phyloP scores from a whole-genome alignment of 2,888 invertebrate species.

The Stictocephala bisonia region DNA sequence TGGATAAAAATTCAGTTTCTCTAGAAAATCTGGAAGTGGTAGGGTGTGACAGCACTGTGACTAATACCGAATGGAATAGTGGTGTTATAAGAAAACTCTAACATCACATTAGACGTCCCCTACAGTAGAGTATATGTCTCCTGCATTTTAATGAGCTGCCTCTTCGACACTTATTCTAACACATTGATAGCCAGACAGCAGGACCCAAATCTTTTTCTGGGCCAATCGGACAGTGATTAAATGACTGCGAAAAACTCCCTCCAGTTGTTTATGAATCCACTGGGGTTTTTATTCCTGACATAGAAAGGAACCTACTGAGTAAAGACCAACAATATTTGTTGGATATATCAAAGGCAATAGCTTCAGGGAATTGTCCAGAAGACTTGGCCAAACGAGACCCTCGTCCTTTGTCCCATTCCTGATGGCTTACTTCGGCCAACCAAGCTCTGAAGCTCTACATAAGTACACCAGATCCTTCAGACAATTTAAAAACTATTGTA shows the following conservation, averaged over 20 bases:
- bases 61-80: constrained; percentile 41
- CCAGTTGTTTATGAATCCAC: constrained; percentile 3
- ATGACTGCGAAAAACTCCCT: constrained; percentile 26
- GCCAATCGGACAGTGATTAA: constrained; percentile 5
- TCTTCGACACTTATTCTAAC: constrained; percentile 1
- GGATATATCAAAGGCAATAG: constrained; percentile 20
- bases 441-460: constrained; percentile 5
- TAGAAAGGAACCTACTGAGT: constrained; percentile 8
- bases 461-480: not conserved
- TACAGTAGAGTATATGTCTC: constrained; percentile 38
- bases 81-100: constrained; percentile 21
- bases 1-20: too few relatives aligned
- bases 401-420: constrained; percentile 25
- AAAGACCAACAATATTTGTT: constrained; percentile 41
- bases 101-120: constrained; percentile 6
- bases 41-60: constrained; percentile 39
- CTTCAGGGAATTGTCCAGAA: constrained; percentile 10
- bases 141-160: constrained; percentile 41
- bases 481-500: constrained; percentile 54
- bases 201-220: constrained; percentile 22
- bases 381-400: constrained; percentile 33
- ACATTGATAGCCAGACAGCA: constrained; percentile 17
- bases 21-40: constrained; percentile 5
- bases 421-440: constrained; percentile 48
- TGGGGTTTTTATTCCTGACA: constrained; percentile 20